Conservation (phyloP, 2,797 vertebrate genomes). For the Carapus acus region DNA sequence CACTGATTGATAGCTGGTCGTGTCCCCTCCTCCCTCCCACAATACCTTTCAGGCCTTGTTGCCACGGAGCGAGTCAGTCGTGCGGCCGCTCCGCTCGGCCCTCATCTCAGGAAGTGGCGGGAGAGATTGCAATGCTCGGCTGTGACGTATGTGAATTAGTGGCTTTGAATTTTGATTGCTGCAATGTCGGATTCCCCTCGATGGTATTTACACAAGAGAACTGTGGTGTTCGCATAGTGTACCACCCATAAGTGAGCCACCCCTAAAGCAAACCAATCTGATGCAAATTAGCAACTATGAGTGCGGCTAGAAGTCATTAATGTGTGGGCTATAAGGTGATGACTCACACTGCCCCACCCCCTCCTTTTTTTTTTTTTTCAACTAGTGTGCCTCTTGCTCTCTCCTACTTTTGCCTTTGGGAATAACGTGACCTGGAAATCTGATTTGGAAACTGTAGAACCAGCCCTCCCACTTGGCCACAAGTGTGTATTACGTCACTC, state of each 20-base stretch:
- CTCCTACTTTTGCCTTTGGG: conserved; percentile 32
- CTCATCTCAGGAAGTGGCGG: background rate
- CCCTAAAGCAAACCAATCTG: conserved; percentile 12
- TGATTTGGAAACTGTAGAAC: conserved; percentile 50
- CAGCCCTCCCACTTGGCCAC: conserved; percentile 50
- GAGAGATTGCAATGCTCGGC: background rate
- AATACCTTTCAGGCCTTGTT: conserved; percentile 14
- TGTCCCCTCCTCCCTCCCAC: conserved; percentile 1
- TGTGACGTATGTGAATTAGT: background rate
- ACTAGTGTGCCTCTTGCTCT: no score
- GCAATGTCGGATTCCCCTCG: no score
- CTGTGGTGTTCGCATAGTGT: no score
- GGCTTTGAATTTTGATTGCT: background rate
- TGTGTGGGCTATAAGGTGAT: conserved; percentile 20
- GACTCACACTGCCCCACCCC: conserved; percentile 17
- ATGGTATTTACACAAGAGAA: no score
- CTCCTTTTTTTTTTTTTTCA: background rate
- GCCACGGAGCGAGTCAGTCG: conserved; percentile 2
- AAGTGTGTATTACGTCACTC: conserved; percentile 14
- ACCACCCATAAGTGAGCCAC: conserved; percentile 35
- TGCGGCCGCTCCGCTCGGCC: conserved; percentile 1
- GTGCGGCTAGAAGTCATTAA: conserved; percentile 27
- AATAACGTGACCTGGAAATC: conserved; percentile 50
- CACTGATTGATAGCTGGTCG: conserved; percentile 13
- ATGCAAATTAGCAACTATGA: conserved; percentile 38